A percentile compares a stretch with the other conserved stretches of the same genome.
Evolutionary conservation across 2,113 vertebrate genomes (phyloP).

Genomic region (Equus quagga): DNA sequence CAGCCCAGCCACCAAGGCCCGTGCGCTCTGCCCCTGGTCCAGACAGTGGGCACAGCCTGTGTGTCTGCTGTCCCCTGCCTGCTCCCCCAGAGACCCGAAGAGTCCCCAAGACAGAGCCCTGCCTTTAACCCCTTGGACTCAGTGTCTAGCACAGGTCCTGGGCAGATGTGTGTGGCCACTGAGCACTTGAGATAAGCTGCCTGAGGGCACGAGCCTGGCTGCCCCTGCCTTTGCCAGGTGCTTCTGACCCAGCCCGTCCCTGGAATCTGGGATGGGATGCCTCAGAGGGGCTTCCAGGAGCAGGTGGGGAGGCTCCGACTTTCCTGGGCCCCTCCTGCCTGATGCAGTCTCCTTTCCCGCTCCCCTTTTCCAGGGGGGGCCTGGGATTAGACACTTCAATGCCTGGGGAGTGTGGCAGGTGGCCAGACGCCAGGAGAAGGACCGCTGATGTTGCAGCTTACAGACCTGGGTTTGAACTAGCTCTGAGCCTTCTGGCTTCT

Average conservation of each 20-base stretch:
- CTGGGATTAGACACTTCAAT: background rate
- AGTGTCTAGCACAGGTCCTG: background rate
- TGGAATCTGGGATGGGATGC: background rate
- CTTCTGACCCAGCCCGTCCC: background rate
- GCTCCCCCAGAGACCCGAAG: too few relatives aligned
- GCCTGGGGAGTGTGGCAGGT: background rate
- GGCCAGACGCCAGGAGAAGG: background rate
- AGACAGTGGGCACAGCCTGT: background rate
- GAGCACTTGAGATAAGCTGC: background rate
- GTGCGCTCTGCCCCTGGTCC: background rate
- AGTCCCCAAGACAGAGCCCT: background rate
- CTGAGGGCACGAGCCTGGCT: background rate
- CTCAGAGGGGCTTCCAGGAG: background rate
- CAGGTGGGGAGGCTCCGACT: background rate
- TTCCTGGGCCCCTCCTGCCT: background rate
- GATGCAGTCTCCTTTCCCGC: background rate
- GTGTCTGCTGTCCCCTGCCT: background rate
- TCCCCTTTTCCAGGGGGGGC: background rate
- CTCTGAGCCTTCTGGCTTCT: background rate
- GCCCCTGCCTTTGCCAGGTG: background rate
- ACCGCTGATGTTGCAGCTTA: background rate
- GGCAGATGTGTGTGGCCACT: too few relatives aligned
- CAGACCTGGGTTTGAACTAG: background rate
- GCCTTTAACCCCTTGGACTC: background rate
- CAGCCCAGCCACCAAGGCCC: rapidly evolving